phyloP scores from a whole-genome alignment of 2,888 invertebrate genomes.

The Drosophila stalkeri region DNA sequence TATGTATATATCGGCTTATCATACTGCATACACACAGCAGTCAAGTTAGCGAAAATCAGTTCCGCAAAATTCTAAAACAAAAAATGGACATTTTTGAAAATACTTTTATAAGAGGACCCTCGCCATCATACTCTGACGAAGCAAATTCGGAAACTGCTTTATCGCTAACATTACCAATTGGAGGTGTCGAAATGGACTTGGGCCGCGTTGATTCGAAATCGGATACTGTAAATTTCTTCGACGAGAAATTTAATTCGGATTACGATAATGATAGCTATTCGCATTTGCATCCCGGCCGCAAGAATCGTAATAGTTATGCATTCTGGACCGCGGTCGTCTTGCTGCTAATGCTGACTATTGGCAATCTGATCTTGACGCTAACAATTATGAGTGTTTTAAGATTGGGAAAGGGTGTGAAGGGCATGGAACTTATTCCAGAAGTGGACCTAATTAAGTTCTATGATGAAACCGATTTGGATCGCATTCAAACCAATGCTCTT shows the following conservation, averaged over 20 bases:
- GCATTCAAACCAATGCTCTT: constrained; percentile 89
- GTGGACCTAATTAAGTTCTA: constrained; percentile 91
- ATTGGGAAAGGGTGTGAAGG: constrained; percentile 92
- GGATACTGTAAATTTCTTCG: constrained; percentile 69
- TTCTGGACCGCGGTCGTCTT: constrained; percentile 92
- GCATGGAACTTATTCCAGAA: constrained; percentile 92
- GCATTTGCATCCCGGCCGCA: constrained; percentile 58
- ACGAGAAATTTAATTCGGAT: constrained; percentile 72
- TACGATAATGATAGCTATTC: constrained; percentile 68
- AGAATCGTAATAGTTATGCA: constrained; percentile 87
- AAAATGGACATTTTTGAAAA: constrained; percentile 83
- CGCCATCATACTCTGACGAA: constrained; percentile 84
- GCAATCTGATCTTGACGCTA: constrained; percentile 92
- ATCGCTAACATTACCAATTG: constrained; percentile 78
- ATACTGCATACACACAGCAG: constrained; percentile 46
- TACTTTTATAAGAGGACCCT: constrained; percentile 83
- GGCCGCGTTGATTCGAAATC: constrained; percentile 69
- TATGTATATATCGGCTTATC: constrained; percentile 11
- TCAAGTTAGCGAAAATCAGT: constrained; percentile 18
- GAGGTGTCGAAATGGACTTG: constrained; percentile 54
- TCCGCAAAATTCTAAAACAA: constrained; percentile 8
- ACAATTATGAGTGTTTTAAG: constrained; percentile 92
- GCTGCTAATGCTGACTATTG: constrained; percentile 90
- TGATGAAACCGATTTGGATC: constrained; percentile 91
- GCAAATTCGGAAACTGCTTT: constrained; percentile 81